These are phyloP conservation scores for Dynastes grantii DNA, from an alignment of 2,888 invertebrate species.

Conservation along the genomic window DNA sequence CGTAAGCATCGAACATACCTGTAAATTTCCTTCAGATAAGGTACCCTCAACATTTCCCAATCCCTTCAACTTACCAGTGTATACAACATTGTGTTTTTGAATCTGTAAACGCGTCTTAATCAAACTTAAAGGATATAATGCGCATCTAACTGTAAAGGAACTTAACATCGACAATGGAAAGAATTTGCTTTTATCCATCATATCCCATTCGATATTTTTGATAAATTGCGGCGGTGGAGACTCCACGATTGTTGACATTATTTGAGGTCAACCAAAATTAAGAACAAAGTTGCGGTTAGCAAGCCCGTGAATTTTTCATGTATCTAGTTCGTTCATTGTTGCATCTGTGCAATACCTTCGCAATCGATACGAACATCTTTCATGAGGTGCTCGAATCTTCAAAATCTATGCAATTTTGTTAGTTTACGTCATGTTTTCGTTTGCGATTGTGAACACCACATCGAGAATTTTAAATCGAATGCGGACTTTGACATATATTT, in stretches of 20 bases:
- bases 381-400: neutral
- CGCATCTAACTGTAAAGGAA: slow-evolving; percentile 83
- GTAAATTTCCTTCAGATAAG: slow-evolving; percentile 53
- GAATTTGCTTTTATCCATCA: slow-evolving; percentile 97
- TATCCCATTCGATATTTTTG: slow-evolving; percentile 95
- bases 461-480: slow-evolving; percentile 47
- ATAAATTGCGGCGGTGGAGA: slow-evolving; percentile 77
- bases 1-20: slow-evolving; percentile 90
- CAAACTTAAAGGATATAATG: slow-evolving; percentile 93
- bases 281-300: slow-evolving; percentile 24
- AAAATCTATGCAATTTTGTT: slow-evolving; percentile 12
- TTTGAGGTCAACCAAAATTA: slow-evolving; percentile 13
- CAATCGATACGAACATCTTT: slow-evolving; percentile 44
- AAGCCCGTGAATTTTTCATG: slow-evolving; percentile 11
- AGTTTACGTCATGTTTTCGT: slow-evolving; percentile 43
- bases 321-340: slow-evolving; percentile 27
- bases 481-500: slow-evolving; percentile 49
- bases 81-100: slow-evolving; percentile 87
- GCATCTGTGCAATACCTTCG: slow-evolving; percentile 26
- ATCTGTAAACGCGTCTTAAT: slow-evolving; percentile 96
- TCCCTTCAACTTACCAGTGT: slow-evolving; percentile 75
- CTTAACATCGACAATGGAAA: slow-evolving; percentile 94
- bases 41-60: too few relatives aligned
- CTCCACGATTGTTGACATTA: slow-evolving; percentile 71
- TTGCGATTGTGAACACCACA: slow-evolving; percentile 3